Evolutionary conservation across 2,888 invertebrate genomes (phyloP).

Genomic region (Brachylomia viminalis): DNA sequence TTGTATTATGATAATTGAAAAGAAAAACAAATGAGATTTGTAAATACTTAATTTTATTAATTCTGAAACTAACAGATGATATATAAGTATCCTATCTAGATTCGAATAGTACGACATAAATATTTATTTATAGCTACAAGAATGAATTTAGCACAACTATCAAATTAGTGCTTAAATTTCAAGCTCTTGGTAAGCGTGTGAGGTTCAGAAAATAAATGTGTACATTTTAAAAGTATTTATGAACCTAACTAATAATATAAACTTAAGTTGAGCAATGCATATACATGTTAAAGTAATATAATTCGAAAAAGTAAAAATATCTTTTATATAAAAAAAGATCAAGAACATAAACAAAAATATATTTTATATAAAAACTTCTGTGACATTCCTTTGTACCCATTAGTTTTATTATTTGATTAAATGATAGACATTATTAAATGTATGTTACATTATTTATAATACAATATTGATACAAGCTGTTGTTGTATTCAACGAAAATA

Average conservation of each 20-base stretch:
- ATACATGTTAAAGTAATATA: constrained; percentile 49
- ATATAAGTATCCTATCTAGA: constrained; percentile 90
- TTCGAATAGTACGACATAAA: constrained; percentile 85
- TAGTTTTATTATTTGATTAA: not conserved
- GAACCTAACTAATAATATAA: constrained; percentile 57
- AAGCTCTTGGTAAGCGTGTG: constrained; percentile 73
- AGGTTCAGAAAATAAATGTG: constrained; percentile 38
- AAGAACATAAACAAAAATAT: constrained; percentile 47
- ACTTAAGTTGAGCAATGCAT: constrained; percentile 64
- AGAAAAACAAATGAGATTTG: constrained; percentile 82
- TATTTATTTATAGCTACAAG: constrained; percentile 89
- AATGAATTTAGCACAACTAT: constrained; percentile 84
- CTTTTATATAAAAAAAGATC: constrained; percentile 54
- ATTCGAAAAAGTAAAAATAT: constrained; percentile 47
- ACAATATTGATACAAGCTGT: not conserved
- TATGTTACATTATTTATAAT: not conserved
- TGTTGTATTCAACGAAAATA: not conserved
- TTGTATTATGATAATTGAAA: constrained; percentile 26
- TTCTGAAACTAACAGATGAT: constrained; percentile 90
- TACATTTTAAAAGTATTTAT: constrained; percentile 48
- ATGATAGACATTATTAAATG: not conserved
- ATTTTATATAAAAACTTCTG: constrained; percentile 44
- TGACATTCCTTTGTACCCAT: constrained; percentile 37
- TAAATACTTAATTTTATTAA: constrained; percentile 90
- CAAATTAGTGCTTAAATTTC: constrained; percentile 55